Evolutionary conservation across 2,797 vertebrate species (phyloP).

Genomic region (Salarias fasciatus): DNA sequence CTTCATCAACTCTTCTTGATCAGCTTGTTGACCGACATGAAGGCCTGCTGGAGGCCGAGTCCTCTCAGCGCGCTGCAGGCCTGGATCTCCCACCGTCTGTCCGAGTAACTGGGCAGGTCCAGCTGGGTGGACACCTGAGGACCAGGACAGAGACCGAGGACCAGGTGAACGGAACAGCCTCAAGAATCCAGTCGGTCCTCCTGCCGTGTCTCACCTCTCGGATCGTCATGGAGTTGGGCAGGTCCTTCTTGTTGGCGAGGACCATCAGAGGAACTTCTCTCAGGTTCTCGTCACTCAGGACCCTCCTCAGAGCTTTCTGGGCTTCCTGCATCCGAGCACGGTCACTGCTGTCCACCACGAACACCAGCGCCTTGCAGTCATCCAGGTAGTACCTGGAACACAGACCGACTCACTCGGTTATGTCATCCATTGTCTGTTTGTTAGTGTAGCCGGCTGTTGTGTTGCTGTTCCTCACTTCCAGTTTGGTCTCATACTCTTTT

Average conservation of each 20-base stretch:
- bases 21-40: constrained; percentile 78
- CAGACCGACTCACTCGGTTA: no score
- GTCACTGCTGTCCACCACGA: constrained; percentile 89
- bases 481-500: constrained; percentile 82
- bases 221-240: constrained; percentile 76
- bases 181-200: no score
- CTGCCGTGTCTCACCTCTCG: constrained; percentile 56
- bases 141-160: no score
- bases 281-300: constrained; percentile 79
- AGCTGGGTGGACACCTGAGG: constrained; percentile 77
- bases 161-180: no score
- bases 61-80: constrained; percentile 86
- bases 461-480: constrained; percentile 77
- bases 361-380: constrained; percentile 82
- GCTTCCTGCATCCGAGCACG: constrained; percentile 80
- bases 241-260: constrained; percentile 92
- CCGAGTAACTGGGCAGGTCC: constrained; percentile 42
- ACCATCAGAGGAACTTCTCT: constrained; percentile 85
- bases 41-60: constrained; percentile 84
- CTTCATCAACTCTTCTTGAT: constrained; percentile 72
- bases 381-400: constrained; percentile 81
- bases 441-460: background rate
- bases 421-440: background rate
- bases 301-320: constrained; percentile 71
- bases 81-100: constrained; percentile 83